phyloP scores from a whole-genome alignment of 2,888 invertebrate species.

The Orthosia incerta region DNA sequence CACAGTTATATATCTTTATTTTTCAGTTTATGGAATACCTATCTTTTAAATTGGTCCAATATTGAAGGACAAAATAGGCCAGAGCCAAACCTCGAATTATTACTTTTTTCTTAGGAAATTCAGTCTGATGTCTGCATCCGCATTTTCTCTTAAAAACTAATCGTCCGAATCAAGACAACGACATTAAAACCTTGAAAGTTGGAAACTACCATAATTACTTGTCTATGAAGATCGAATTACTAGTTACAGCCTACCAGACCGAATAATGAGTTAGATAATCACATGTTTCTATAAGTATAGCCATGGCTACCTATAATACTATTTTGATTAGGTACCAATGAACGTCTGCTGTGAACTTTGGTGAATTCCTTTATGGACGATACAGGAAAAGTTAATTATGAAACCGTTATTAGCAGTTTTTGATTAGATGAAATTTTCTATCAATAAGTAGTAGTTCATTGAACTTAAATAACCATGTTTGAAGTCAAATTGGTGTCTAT shows the following conservation, averaged over 20 bases:
- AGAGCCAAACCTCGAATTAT: too few species aligned
- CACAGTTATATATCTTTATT: too few species aligned
- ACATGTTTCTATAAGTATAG: conserved; percentile 20
- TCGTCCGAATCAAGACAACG: neutral
- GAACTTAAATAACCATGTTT: neutral
- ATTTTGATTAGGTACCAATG: conserved; percentile 2
- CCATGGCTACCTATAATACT: neutral
- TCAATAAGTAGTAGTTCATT: conserved; percentile 1
- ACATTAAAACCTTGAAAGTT: conserved; percentile 44
- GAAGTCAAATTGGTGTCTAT: neutral
- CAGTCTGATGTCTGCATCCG: too few species aligned
- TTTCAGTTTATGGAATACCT: too few species aligned
- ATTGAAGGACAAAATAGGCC: too few species aligned
- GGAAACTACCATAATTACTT: conserved; percentile 14
- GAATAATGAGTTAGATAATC: conserved; percentile 43
- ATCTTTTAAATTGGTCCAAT: too few species aligned
- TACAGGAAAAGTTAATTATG: neutral
- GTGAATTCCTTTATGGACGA: neutral
- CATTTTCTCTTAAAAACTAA: neutral
- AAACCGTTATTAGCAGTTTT: neutral
- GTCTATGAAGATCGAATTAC: conserved; percentile 18
- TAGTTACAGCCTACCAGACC: conserved; percentile 50
- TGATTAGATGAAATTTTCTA: conserved; percentile 15
- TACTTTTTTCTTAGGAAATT: too few species aligned
- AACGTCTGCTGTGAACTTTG: neutral